phyloP scores from a whole-genome alignment of 1,140 invertebrate species.

The Ostrea denselamellosa region DNA sequence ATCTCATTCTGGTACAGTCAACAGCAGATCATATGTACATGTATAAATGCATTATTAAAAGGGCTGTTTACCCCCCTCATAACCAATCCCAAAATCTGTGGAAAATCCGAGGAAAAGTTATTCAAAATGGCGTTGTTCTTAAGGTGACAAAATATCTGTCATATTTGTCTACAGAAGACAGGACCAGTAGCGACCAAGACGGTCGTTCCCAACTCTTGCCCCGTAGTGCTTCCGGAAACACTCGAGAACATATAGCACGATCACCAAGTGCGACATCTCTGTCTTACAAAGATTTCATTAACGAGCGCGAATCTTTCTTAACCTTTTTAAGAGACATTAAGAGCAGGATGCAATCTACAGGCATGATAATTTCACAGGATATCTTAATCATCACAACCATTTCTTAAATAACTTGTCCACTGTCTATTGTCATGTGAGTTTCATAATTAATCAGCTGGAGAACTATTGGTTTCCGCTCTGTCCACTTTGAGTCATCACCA shows the following conservation, averaged over 20 bases:
- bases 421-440: constrained; percentile 13
- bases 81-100: not conserved
- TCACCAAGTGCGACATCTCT: constrained; percentile 28
- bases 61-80: not conserved
- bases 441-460: not conserved
- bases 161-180: constrained; percentile 23
- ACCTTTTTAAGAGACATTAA: constrained; percentile 26
- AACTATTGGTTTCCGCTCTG: not conserved
- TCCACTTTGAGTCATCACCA: not conserved
- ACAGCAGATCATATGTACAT: not conserved
- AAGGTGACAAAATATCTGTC: constrained; percentile 30
- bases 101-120: not conserved
- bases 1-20: constrained; percentile 5
- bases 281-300: constrained; percentile 40
- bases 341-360: constrained; percentile 28
- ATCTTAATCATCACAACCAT: constrained; percentile 24
- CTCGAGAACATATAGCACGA: constrained; percentile 31
- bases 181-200: constrained; percentile 18
- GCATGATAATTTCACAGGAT: constrained; percentile 39
- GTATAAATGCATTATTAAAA: not conserved
- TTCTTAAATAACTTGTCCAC: constrained; percentile 33
- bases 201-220: not conserved
- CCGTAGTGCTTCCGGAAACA: constrained; percentile 35
- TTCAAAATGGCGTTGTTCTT: not conserved
- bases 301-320: constrained; percentile 32